Evolutionary conservation across 1,140 invertebrate species (phyloP), one percentile per base, ranked within the genome.

Genomic region (Drosophila nikananu): DNA sequence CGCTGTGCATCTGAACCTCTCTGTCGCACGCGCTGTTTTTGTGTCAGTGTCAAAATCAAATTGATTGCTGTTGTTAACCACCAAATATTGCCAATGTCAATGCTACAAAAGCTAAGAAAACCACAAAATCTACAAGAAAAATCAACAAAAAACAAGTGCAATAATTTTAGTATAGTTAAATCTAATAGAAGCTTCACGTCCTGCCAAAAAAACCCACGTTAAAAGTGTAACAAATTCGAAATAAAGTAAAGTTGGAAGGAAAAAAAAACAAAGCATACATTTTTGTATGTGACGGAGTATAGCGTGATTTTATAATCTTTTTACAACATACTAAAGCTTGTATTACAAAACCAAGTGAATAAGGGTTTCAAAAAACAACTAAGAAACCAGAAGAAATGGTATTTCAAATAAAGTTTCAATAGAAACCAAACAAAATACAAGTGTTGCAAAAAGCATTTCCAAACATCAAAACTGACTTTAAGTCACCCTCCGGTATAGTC

Each of bases 21-120:
- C 37, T 46, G 39, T 32, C 55, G 27, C 67, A 66, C 61, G 35
- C 67, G 67, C 67, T 73, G 71, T 73, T 73, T 73, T 51, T 73
- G 44, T 73, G 68, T 73, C 68, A 73, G 71, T 74, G 68, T 74
- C 71, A 73, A 52, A 73, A 60, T 60, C 52, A 57, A 58, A 58
- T 30, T 70, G 66, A 68, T 68, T 70, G 37, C 25, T 48, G 39
- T 68, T 51, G 63, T 70, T 68, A 70, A 67, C 21, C 66, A 37
- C 30, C 64, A 66, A 52, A 52, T 54, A 73, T 72, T 72, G 66
- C 67, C 67, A 73, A 73, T 73, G 66, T 60, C 54, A 72, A 70
- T 73, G 70, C 35, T 68, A 68, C 15, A 30, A 70, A 70, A n/a
- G 8, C 54, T 7, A n/a, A n/a, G 4, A 57, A 39, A 12, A 5